Percentiles rank a stretch among this genome's conserved stretches.
Evolutionary conservation across 2,113 vertebrate genomes (phyloP).

Genomic region (Callionymus lyra): DNA sequence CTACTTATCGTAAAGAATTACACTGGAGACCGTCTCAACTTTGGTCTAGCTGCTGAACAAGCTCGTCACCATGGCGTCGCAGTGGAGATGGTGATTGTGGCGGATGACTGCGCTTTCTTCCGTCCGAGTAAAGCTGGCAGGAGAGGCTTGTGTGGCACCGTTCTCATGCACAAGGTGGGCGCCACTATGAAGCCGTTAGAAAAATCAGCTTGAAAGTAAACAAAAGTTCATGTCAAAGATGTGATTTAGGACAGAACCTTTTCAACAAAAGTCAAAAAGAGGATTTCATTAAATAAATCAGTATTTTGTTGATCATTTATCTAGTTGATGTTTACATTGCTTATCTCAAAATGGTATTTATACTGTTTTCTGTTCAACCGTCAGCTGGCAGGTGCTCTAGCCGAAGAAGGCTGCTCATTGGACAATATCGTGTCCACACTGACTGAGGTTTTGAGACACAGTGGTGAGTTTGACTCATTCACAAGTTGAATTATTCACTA

Average conservation of each 20-base stretch:
- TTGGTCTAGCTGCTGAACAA: conserved; percentile 84
- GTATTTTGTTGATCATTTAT: too few relatives aligned
- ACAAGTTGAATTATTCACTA: too few relatives aligned
- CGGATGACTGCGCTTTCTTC: conserved; percentile 82
- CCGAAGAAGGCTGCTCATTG: conserved; percentile 75
- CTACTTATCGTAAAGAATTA: conserved; percentile 95
- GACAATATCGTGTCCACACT: conserved; percentile 69
- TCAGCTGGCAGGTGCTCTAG: conserved; percentile 85
- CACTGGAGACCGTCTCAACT: conserved; percentile 91
- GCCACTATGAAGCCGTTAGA: too few relatives aligned
- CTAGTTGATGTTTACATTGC: too few relatives aligned
- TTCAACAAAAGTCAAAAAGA: too few relatives aligned
- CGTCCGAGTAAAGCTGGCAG: conserved; percentile 76
- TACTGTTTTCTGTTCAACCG: neutral
- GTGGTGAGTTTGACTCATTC: conserved; percentile 61
- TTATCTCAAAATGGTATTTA: too few relatives aligned
- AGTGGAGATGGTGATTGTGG: conserved; percentile 80
- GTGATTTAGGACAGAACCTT: neutral
- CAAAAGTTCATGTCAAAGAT: neutral
- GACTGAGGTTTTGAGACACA: conserved; percentile 46
- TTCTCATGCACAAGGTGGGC: conserved; percentile 88
- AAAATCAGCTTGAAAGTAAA: neutral
- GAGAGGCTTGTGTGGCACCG: conserved; percentile 82
- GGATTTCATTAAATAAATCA: too few relatives aligned
- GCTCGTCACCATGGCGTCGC: conserved; percentile 67